Evolutionary conservation across 2,797 vertebrate genomes (phyloP).

Genomic region (Pelodytes ibericus): DNA sequence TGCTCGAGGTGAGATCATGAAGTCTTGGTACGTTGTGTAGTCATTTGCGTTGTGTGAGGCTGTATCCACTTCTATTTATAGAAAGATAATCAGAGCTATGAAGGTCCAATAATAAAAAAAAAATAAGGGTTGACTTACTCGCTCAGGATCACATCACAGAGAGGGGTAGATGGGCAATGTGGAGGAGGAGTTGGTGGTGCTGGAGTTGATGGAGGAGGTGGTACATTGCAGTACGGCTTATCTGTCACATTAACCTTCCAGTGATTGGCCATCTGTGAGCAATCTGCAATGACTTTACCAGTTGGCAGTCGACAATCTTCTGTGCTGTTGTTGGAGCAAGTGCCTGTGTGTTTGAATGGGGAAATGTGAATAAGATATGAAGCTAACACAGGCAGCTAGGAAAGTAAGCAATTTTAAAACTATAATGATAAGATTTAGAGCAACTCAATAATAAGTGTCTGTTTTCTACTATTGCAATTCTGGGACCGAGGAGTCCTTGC

Average conservation of each 20-base stretch:
- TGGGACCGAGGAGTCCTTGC: no score
- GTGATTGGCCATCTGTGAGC: slow-evolving; percentile 68
- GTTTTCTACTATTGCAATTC: no score
- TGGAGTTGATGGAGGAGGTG: background rate
- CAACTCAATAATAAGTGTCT: no score
- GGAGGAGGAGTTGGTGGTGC: slow-evolving; percentile 18
- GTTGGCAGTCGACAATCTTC: slow-evolving; percentile 75
- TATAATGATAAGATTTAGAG: no score
- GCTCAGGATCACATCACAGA: slow-evolving; percentile 72
- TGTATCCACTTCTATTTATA: no score
- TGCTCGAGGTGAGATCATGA: no score
- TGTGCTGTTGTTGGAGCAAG: slow-evolving; percentile 67
- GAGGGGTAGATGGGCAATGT: background rate
- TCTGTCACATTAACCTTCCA: slow-evolving; percentile 64
- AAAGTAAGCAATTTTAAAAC: no score
- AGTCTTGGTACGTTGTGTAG: no score
- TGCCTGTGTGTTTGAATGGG: slow-evolving; percentile 63
- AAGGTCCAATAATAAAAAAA: background rate
- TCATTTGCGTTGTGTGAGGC: no score
- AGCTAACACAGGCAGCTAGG: no score
- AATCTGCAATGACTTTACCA: slow-evolving; percentile 65
- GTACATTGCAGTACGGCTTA: slow-evolving; percentile 47
- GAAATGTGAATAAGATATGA: no score
- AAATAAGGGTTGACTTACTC: slow-evolving; percentile 64
- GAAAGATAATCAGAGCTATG: no score